Evolutionary conservation across 30 jellyfish, hydroid and myxozoan species (phyloP).

Genomic region (Hydractinia echinata): DNA sequence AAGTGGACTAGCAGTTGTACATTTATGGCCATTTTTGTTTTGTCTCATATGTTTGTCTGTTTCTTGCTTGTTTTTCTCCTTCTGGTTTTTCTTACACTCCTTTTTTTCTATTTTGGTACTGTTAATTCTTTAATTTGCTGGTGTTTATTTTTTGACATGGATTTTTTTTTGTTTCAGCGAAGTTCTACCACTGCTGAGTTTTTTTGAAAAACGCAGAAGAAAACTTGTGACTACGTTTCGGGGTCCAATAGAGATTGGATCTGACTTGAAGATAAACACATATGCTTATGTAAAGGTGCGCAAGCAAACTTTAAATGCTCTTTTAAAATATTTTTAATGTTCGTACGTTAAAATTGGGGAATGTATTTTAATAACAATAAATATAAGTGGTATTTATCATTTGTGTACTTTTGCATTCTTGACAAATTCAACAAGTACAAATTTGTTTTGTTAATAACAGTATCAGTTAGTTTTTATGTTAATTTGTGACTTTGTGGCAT

Average conservation of each 20-base stretch:
- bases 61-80: background rate
- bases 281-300: constrained; percentile 83
- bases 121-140: background rate
- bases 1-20: too few species aligned
- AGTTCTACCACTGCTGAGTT: constrained; percentile 82
- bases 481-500: background rate
- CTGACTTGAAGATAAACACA: constrained; percentile 60
- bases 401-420: too few species aligned
- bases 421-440: too few species aligned
- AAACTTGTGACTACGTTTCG: constrained; percentile 87
- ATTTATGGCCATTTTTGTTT: too few species aligned
- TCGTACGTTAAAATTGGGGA: too few species aligned
- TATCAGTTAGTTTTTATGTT: background rate
- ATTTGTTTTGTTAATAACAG: background rate
- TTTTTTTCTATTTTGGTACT: background rate
- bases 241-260: constrained; percentile 94
- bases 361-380: too few species aligned
- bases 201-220: constrained; percentile 71
- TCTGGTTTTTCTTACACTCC: background rate
- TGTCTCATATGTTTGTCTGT: background rate
- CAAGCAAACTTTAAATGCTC: background rate
- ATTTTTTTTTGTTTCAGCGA: constrained; percentile 31
- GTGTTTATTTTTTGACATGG: background rate
- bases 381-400: too few species aligned
- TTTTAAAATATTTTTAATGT: too few species aligned